Evolutionary conservation across 2,888 invertebrate species (phyloP).

Genomic region (Mythimna ferrago): DNA sequence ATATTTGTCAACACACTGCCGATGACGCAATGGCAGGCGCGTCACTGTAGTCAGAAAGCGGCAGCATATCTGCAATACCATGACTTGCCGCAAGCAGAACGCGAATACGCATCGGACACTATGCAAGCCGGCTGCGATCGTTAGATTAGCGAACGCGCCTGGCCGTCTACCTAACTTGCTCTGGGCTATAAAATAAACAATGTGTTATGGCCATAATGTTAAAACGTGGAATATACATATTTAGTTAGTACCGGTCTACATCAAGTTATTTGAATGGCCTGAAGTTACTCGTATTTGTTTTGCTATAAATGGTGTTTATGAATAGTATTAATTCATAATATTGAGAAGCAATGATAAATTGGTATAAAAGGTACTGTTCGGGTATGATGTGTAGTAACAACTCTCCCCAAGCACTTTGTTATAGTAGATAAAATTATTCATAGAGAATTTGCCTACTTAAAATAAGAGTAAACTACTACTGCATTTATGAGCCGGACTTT

Average conservation of each 20-base stretch:
- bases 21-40: background rate
- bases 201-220: constrained; percentile 16
- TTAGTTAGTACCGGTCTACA: background rate
- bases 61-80: constrained; percentile 2
- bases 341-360: background rate
- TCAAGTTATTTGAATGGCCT: constrained; percentile 15
- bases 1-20: background rate
- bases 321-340: background rate
- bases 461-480: background rate
- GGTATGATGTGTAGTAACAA: too few species aligned
- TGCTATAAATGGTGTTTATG: background rate
- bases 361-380: too few species aligned
- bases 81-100: constrained; percentile 22
- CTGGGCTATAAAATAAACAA: constrained; percentile 42
- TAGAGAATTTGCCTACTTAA: too few species aligned
- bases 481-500: background rate
- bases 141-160: constrained; percentile 57
- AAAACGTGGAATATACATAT: constrained; percentile 5
- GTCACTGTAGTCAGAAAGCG: background rate
- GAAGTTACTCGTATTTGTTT: constrained; percentile 2
- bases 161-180: constrained; percentile 58
- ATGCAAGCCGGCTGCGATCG: constrained; percentile 49
- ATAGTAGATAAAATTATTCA: background rate
- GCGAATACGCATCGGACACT: constrained; percentile 33
- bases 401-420: background rate